These are phyloP conservation scores for Oegoconia quadripuncta DNA, from an alignment of 2,888 invertebrate genomes.

Conservation along the genomic window DNA sequence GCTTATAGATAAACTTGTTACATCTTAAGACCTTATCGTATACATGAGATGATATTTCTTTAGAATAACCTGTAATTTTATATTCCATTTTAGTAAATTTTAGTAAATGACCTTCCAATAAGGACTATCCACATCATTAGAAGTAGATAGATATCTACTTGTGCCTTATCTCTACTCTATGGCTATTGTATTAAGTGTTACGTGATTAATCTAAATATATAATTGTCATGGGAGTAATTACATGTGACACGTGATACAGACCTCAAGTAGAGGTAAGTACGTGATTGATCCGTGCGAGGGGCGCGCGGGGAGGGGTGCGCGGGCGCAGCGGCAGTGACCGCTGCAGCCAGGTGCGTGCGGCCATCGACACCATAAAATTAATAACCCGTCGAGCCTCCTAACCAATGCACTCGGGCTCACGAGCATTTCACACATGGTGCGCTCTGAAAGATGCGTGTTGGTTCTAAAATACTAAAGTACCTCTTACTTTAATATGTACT, in stretches of 20 bases:
- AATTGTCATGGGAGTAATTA: not conserved
- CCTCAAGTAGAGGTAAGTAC: constrained; percentile 18
- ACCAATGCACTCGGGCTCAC: constrained; percentile 53
- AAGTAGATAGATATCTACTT: too few species aligned
- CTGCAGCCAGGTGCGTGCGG: constrained; percentile 72
- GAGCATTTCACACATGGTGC: constrained; percentile 43
- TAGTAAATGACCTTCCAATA: too few species aligned
- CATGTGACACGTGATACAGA: not conserved
- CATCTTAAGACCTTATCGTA: constrained; percentile 2
- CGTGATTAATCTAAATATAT: too few species aligned
- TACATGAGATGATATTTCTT: too few species aligned
- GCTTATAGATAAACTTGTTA: constrained; percentile 12
- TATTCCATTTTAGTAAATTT: not conserved
- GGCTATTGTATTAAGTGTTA: too few species aligned
- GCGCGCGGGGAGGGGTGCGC: constrained; percentile 21
- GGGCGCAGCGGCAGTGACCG: constrained; percentile 67
- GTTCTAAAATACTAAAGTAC: not conserved
- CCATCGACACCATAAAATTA: constrained; percentile 79
- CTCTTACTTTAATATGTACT: not conserved
- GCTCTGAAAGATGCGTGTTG: not conserved
- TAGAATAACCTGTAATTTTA: too few species aligned
- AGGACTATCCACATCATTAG: too few species aligned
- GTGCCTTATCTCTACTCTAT: too few species aligned
- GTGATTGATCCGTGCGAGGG: constrained; percentile 60
- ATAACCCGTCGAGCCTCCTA: constrained; percentile 74